Conservation (phyloP, 2,113 vertebrate species). For the Salvator merianae region DNA sequence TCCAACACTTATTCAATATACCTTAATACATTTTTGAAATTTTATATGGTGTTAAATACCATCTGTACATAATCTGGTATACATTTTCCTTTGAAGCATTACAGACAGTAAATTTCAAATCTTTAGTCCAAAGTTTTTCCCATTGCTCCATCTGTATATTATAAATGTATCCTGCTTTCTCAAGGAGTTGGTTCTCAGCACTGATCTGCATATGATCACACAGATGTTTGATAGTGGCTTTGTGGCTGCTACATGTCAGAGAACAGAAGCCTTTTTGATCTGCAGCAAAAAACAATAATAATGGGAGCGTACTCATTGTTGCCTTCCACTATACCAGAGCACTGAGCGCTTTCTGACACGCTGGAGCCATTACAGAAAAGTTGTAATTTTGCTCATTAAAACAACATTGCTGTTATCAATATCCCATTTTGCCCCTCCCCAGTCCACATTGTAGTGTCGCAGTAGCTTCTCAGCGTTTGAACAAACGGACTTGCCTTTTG, state of each 20-base stretch:
- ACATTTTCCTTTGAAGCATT: too few species aligned
- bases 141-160: too few species aligned
- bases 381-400: slow-evolving; percentile 13
- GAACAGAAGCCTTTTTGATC: slow-evolving; percentile 17
- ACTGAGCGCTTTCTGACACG: background rate
- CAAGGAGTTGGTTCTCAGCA: background rate
- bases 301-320: background rate
- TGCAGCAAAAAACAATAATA: background rate
- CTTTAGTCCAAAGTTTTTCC: too few species aligned
- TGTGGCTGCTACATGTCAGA: background rate
- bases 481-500: background rate
- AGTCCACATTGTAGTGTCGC: background rate
- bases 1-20: too few species aligned
- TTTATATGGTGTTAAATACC: too few species aligned
- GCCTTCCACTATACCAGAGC: background rate
- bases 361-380: background rate
- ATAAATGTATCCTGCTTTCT: background rate
- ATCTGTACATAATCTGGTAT: too few species aligned
- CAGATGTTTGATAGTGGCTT: background rate
- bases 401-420: slow-evolving; percentile 11
- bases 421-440: background rate
- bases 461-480: background rate
- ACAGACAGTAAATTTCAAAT: too few species aligned
- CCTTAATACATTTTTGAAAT: too few species aligned
- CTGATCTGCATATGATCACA: background rate